phyloP scores from a whole-genome alignment of 2,797 vertebrate genomes.

The Neopelma chrysocephalum region DNA sequence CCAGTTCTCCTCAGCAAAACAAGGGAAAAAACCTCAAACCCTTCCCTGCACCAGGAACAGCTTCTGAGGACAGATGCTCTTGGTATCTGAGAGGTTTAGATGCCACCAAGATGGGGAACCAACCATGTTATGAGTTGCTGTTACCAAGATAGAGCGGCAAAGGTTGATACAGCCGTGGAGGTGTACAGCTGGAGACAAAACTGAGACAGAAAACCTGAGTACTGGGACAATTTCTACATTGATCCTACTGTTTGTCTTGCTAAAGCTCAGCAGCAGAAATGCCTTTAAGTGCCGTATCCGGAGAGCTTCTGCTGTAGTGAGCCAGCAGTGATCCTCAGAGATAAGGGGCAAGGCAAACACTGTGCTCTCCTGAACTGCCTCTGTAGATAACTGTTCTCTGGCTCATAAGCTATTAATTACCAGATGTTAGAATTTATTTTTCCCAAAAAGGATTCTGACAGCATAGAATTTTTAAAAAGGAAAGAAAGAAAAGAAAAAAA shows the following conservation, averaged over 20 bases:
- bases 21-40: fast-evolving
- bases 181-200: neutral
- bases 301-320: neutral
- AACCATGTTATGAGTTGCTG: neutral
- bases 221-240: neutral
- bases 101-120: neutral
- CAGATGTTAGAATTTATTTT: slow-evolving; percentile 8
- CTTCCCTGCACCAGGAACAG: neutral
- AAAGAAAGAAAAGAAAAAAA: neutral
- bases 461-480: neutral
- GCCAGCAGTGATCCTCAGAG: neutral
- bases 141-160: neutral
- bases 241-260: neutral
- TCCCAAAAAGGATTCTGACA: neutral
- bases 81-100: neutral
- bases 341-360: neutral
- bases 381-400: neutral
- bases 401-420: slow-evolving; percentile 25
- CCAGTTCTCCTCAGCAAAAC: neutral
- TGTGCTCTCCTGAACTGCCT: neutral
- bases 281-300: neutral
- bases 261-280: neutral
- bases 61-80: neutral
- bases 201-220: neutral
- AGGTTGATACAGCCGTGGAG: fast-evolving